Evolutionary conservation across 1,140 invertebrate genomes (phyloP), one percentile per base, ranked within the genome.

Genomic region (Drosophila parabipectinata): DNA sequence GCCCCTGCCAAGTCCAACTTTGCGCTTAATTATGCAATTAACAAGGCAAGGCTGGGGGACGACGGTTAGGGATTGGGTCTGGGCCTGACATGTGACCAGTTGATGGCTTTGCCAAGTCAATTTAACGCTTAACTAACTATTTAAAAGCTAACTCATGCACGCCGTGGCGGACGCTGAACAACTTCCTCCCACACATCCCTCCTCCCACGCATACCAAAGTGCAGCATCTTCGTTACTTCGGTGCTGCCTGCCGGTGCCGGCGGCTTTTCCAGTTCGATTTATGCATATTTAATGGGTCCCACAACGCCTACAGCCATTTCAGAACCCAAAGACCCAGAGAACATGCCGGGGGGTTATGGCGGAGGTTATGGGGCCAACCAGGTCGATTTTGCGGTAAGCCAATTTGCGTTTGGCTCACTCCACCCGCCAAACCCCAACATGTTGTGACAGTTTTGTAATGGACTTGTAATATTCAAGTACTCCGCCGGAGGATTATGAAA

Each of bases 21-120:
- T 67, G 61, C 61, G 67, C 79, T 88, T 88, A 87, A 87, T 87
- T 87, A 88, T 75, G 68, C 76, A 87, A 88, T 87, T 87, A 87
- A 83, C 67, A 60, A 61, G 77, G 57, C 67, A 57, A 61, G 77
- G 57, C 63, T 58, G 68, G 50, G 59, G 64, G 44, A 18, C 63
- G 60, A 50, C 63, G 60, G 52, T 72, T 81, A 69, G 64, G 81
- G 69, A 81, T 58, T 56, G 55, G 50, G 26, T 50, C 74, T 56
- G 55, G 50, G 30, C 50, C 74, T 66, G 61, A 80, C 57, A 72
- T 58, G 66, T 72, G 71, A 56, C 60, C 64, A 82, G 66, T 77
- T 75, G 72, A 75, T 60, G 68, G 50, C 67, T 57, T 71, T 60
- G 66, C 67, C 66, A 68, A 87, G 83, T 69, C 83, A 87, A 83